A percentile compares a stretch with the other conserved stretches of the same genome.
These are phyloP conservation scores for Notodonta ziczac DNA, from an alignment of 2,888 invertebrate genomes.

Conservation along the genomic window DNA sequence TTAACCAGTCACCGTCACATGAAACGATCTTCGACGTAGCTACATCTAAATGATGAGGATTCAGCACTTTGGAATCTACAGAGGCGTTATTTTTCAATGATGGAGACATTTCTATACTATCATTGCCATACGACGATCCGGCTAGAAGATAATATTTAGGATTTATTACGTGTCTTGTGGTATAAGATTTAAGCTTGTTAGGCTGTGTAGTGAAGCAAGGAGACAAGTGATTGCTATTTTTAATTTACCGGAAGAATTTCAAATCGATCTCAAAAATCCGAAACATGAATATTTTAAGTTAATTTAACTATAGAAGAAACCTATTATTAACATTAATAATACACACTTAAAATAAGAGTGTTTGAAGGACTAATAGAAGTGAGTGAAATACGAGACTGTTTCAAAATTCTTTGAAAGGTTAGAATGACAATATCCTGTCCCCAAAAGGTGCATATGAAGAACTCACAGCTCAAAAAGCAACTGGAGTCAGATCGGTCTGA, in stretches of 20 bases:
- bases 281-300: no score
- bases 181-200: slow-evolving; percentile 5
- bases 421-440: slow-evolving; percentile 19
- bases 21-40: slow-evolving; percentile 80
- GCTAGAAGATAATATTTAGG: slow-evolving; percentile 52
- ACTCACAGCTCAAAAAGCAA: slow-evolving; percentile 84
- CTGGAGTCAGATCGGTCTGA: slow-evolving; percentile 79
- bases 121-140: slow-evolving; percentile 78
- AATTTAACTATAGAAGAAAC: no score
- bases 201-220: slow-evolving; percentile 24
- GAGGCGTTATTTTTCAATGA: slow-evolving; percentile 76
- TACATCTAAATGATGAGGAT: slow-evolving; percentile 60
- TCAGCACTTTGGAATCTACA: slow-evolving; percentile 64
- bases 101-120: slow-evolving; percentile 79
- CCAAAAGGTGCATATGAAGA: slow-evolving; percentile 37
- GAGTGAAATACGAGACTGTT: no score
- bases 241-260: neutral
- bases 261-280: neutral
- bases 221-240: slow-evolving; percentile 22
- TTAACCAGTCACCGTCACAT: slow-evolving; percentile 85
- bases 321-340: no score
- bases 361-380: no score
- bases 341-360: no score
- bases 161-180: neutral
- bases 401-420: neutral